A percentile compares a stretch with the other conserved stretches of the same genome.
phyloP scores from a whole-genome alignment of 2,888 invertebrate species.

The Melangyna quadrimaculata region DNA sequence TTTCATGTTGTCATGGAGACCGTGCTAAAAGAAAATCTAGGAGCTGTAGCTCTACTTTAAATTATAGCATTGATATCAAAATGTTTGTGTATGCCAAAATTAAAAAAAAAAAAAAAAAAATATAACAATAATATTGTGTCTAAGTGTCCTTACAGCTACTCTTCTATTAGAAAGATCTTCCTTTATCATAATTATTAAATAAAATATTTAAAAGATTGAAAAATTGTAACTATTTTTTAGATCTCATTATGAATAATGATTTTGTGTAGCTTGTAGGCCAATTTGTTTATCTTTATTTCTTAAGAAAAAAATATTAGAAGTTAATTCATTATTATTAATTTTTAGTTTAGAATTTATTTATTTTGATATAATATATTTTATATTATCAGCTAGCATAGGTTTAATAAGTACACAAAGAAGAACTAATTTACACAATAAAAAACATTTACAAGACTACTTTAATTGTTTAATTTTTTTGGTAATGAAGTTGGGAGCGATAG shows the following conservation, averaged over 20 bases:
- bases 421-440: neutral
- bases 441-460: neutral
- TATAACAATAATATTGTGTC: constrained; percentile 47
- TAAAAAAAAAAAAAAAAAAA: too few relatives aligned
- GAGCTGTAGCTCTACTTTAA: constrained; percentile 83
- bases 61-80: neutral
- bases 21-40: constrained; percentile 84
- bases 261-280: constrained; percentile 49
- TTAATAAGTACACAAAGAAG: neutral
- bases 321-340: constrained; percentile 33
- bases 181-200: constrained; percentile 6
- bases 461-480: neutral
- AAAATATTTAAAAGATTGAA: constrained; percentile 43
- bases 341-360: constrained; percentile 11
- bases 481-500: too few relatives aligned
- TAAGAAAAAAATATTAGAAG: neutral
- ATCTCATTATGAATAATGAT: constrained; percentile 60
- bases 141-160: constrained; percentile 53
- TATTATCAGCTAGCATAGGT: neutral
- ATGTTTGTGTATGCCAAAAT: constrained; percentile 54
- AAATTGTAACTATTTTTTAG: constrained; percentile 44
- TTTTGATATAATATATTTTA: constrained; percentile 1
- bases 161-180: constrained; percentile 60
- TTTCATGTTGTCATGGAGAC: constrained; percentile 86
- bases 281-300: constrained; percentile 17